Base-by-base conservation (phyloP, 2,797 vertebrate species). In the Cyprinella venusta region DNA sequence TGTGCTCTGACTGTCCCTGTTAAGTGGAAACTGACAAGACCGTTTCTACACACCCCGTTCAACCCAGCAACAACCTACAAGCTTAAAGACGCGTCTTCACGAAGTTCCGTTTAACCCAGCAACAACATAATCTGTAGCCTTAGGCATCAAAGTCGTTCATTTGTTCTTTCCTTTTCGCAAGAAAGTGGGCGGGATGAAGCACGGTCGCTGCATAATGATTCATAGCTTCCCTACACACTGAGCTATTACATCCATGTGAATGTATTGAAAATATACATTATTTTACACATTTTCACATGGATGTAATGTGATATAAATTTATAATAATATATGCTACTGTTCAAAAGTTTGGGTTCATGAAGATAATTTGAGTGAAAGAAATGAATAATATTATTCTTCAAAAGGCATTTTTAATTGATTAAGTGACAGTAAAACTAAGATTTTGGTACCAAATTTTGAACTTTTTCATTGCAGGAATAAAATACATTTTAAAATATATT, bases 101-200 rank as follows among this genome's bases (percentile, higher is more conserved):
- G 12, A 26, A 76, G 42, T 30, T 30, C 19, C 42, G 42, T 64
- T 78, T 78, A 79, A 79, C 61, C 76, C 61, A 79, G 76, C 26
- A 61, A 69, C 45, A 69, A 8, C n/a, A 26, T 71, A 50, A 69
- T n/a, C 33, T 40, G 69, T 65, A 16, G 83, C 76, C 83, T 54
- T 59, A 21, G 38, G 82, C 59, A 71, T 64, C 64, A 63, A 50
- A 36, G 50, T 24, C 6, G 15, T 71, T 82, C 52, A 40, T 84
- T 80, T 78, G 79, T 81, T 69, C 77, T 38, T 63, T 67, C n/a
- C 59, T 69, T 83, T 68, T 74, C 61, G 68, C 42, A 45, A 40
- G 82, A 72, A 56, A 52, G 82, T 70, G 84, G 68, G 65, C 2
- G 79, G 64, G 56, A 76, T 63, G 72, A 15, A 75, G 70, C 65